These are phyloP conservation scores for Brachypalpus laphriformis DNA, from an alignment of 2,888 invertebrate genomes.

Conservation along the genomic window DNA sequence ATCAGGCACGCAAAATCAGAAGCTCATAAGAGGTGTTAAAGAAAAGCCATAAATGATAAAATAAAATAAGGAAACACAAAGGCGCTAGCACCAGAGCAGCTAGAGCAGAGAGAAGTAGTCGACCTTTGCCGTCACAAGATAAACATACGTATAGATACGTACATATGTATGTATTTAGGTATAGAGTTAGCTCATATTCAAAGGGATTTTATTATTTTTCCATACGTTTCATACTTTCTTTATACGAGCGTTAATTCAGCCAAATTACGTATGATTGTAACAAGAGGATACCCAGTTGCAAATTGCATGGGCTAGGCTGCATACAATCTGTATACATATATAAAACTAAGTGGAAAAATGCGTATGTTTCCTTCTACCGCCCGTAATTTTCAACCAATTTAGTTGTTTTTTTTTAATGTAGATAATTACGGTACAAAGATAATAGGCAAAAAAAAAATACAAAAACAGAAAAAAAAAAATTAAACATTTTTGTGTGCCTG, in stretches of 20 bases:
- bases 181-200: background rate
- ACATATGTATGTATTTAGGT: too few relatives aligned
- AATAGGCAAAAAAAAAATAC: too few relatives aligned
- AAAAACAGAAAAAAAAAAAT: too few relatives aligned
- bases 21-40: conserved; percentile 24
- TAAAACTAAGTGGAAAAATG: too few relatives aligned
- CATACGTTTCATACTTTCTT: conserved; percentile 8
- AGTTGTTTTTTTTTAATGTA: too few relatives aligned
- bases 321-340: too few relatives aligned
- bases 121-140: background rate
- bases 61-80: background rate
- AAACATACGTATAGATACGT: background rate
- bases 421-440: too few relatives aligned
- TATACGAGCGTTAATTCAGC: conserved; percentile 3
- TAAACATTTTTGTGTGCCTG: too few relatives aligned
- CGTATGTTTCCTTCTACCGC: too few relatives aligned
- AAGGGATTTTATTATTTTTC: conserved; percentile 11
- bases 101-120: background rate
- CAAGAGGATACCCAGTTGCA: too few relatives aligned
- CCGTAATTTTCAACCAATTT: too few relatives aligned
- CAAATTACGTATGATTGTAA: background rate
- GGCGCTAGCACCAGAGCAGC: background rate
- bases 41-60: conserved; percentile 13
- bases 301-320: too few relatives aligned
- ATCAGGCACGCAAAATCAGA: conserved; percentile 22